phyloP scores from a whole-genome alignment of 2,888 invertebrate species.

The Hyppa rectilinea region DNA sequence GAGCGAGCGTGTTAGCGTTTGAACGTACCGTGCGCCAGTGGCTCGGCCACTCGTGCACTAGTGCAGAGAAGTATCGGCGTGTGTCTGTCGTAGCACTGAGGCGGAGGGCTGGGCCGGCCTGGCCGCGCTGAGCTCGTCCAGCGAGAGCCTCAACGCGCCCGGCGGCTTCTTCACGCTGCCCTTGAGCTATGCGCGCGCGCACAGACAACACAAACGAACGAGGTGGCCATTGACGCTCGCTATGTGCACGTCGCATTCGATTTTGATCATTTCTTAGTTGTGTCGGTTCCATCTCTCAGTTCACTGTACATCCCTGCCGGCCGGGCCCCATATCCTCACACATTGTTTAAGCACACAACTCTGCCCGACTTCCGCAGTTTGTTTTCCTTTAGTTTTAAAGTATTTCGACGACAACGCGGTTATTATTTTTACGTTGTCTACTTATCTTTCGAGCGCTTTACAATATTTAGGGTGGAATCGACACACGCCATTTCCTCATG shows the following conservation, averaged over 20 bases:
- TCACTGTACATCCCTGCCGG: constrained; percentile 31
- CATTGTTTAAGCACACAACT: constrained; percentile 3
- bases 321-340: not conserved
- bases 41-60: constrained; percentile 22
- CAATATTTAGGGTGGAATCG: constrained; percentile 71
- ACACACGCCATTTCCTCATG: constrained; percentile 64
- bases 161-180: constrained; percentile 93
- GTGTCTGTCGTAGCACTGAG: constrained; percentile 80
- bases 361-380: not conserved
- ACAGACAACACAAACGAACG: constrained; percentile 95
- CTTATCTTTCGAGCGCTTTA: constrained; percentile 28
- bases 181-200: constrained; percentile 94
- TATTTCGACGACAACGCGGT: not conserved
- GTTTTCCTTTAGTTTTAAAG: constrained; percentile 13
- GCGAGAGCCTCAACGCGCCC: constrained; percentile 92
- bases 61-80: constrained; percentile 58
- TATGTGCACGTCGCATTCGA: constrained; percentile 82
- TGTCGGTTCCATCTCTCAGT: constrained; percentile 64
- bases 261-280: constrained; percentile 61
- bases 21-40: constrained; percentile 6
- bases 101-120: constrained; percentile 82
- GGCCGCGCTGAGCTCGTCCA: constrained; percentile 90
- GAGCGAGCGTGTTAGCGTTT: constrained; percentile 24
- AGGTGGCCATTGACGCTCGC: constrained; percentile 91
- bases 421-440: constrained; percentile 7